phyloP scores from a whole-genome alignment of 2,888 invertebrate species.

The Aromia moschata region DNA sequence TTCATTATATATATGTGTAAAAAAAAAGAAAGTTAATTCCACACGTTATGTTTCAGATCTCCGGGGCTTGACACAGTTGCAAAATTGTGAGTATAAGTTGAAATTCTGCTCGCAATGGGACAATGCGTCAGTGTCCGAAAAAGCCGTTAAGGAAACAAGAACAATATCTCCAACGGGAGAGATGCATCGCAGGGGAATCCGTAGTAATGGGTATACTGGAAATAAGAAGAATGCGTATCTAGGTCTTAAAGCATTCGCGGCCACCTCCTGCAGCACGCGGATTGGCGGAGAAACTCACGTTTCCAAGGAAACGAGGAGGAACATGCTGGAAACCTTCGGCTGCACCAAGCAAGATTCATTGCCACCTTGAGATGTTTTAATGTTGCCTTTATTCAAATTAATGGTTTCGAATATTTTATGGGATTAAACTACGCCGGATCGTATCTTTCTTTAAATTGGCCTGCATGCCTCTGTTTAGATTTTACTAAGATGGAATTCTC shows the following conservation, averaged over 20 bases:
- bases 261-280: slow-evolving; percentile 58
- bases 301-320: slow-evolving; percentile 62
- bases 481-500: slow-evolving; percentile 34
- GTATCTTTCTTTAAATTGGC: slow-evolving; percentile 59
- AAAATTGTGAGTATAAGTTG: slow-evolving; percentile 11
- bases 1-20: too few relatives aligned
- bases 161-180: slow-evolving; percentile 58
- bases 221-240: slow-evolving; percentile 58
- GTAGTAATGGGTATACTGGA: slow-evolving; percentile 58
- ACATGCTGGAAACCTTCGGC: slow-evolving; percentile 57
- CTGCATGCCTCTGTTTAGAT: slow-evolving; percentile 48
- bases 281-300: slow-evolving; percentile 61
- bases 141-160: slow-evolving; percentile 61
- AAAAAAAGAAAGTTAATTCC: slow-evolving; percentile 21
- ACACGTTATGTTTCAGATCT: slow-evolving; percentile 24
- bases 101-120: slow-evolving; percentile 36
- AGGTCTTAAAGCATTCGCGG: slow-evolving; percentile 61
- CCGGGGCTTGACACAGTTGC: slow-evolving; percentile 17
- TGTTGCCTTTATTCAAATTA: slow-evolving; percentile 65
- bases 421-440: slow-evolving; percentile 59
- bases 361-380: slow-evolving; percentile 65
- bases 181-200: slow-evolving; percentile 61
- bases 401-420: slow-evolving; percentile 60
- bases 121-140: slow-evolving; percentile 58
- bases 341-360: slow-evolving; percentile 59